Base-by-base conservation (phyloP, 2,888 invertebrate genomes). In the Chrysomela aeneicollis region DNA sequence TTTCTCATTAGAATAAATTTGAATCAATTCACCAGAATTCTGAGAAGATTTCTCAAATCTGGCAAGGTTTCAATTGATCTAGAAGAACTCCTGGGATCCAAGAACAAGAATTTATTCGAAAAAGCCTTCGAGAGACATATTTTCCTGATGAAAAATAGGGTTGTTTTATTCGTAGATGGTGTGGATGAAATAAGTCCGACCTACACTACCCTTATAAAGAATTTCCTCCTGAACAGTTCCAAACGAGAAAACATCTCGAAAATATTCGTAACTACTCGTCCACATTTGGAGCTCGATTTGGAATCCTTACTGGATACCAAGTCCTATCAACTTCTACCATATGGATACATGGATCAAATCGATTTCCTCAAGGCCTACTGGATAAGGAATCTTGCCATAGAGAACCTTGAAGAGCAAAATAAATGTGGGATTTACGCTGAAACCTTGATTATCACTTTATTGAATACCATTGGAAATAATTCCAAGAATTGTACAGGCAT, bases 331-430 rank as follows among this genome's bases (percentile, higher is more conserved):
- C 22, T 64, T 21, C 21, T 46, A n/a, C 54, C 59, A n/a, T 64
- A 59, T 19, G 30, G 54, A 15, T 30, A 46, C 2, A 17, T 54
- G 4, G n/a, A 64, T 4, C 63, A 59, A 22, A 30, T 19, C 8
- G 59, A 59, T 9, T 64, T 64, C 15, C 59, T 64, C 18, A 50
- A 15, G 19, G 32, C 37, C 30, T 64, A 64, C 15, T 64, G 63
- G 63, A 52, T 10, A n/a, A 49, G 47, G 19, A 52, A 59, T 10
- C 42, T 63, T 18, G 10, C n/a, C 22, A 35, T 63, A 10, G 15
- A 49, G 18, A 12, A 42, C 15, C 10, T 10, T 35, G 10, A 10
- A 1, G 32, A 59, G 9, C 17, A 5, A 1, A 30, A 42, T 12
- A 59, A 37, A 49, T 59, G 59, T 15, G 17, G 50, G 10, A 5